Base-by-base conservation (phyloP, 2,113 vertebrate species). In the Thunnus maccoyii region DNA sequence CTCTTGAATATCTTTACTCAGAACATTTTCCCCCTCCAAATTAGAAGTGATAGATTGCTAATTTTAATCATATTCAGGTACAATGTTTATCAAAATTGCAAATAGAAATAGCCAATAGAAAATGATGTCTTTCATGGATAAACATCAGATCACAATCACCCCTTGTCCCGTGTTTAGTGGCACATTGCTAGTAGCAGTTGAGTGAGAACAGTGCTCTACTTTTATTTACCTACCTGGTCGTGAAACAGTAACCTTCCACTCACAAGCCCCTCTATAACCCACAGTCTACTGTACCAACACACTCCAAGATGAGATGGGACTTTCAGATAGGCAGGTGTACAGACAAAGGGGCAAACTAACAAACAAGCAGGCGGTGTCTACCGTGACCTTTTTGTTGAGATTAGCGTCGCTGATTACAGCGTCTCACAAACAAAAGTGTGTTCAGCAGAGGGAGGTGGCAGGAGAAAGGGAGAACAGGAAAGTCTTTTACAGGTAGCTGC, bases 311-410 rank as follows among this genome's bases (percentile, higher is more conserved):
- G 58, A 79, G 72, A 78, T 79, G 20, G 30, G 67, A 73, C 61
- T 27, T 52, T 11, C 5, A 70, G 58, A 71, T 63, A 63, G 47
- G 50, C 51, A 78, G 69, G 66, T 75, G 64, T 64, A 60, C 63
- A 65, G 51, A 79, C 55, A 88, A 56, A 56, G 46, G n/a, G 27
- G 17, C 51, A 63, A 47, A 83, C 54, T 57, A 58, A 57, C 48
- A 75, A 83, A 76, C 78, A 87, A 57, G 72, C 63, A 56, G 17
- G 20, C 47, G 52, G 56, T 2, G 11, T 81, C 76, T 81, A 75
- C 72, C 55, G 50, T 83, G 73, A 72, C 81, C 84, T 81, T 89
- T 80, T 41, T 52, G 67, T 55, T n/a, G 22, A 77, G 76, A 83
- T 81, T 66, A 71, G 47, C 27, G 3, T 1, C 0, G 17, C 15